These are phyloP conservation scores for Orthosia gracilis DNA, from an alignment of 2,888 invertebrate species.

Conservation along the genomic window DNA sequence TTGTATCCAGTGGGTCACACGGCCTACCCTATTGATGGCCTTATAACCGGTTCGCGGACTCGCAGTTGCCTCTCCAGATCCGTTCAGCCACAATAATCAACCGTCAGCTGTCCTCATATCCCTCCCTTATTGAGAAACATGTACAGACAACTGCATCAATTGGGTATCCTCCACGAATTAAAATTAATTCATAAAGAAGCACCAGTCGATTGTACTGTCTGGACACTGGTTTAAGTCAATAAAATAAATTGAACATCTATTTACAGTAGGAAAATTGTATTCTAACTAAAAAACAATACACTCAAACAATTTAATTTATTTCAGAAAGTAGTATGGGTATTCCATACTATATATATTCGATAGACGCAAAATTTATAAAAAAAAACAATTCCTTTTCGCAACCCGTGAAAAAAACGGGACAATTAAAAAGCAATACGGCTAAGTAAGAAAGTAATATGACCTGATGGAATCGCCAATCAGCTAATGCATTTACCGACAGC, in stretches of 20 bases:
- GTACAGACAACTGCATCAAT: too few species aligned
- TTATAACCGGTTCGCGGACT: too few species aligned
- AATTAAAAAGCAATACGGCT: slow-evolving; percentile 65
- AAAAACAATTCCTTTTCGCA: slow-evolving; percentile 44
- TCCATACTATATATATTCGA: not conserved
- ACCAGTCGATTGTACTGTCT: too few species aligned
- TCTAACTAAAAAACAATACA: not conserved
- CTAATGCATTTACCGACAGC: slow-evolving; percentile 65
- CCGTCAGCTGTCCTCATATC: too few species aligned
- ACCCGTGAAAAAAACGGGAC: slow-evolving; percentile 38
- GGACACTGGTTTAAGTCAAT: not conserved
- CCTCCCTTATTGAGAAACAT: too few species aligned
- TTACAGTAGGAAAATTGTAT: not conserved
- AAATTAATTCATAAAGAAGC: too few species aligned
- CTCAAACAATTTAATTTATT: not conserved
- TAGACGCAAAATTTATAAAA: slow-evolving; percentile 17
- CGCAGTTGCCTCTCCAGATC: too few species aligned
- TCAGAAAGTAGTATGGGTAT: not conserved
- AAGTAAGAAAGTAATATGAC: slow-evolving; percentile 63
- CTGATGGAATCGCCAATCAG: slow-evolving; percentile 64
- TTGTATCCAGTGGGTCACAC: too few species aligned
- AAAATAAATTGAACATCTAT: not conserved
- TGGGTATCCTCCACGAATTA: too few species aligned
- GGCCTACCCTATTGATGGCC: too few species aligned
- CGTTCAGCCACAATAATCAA: too few species aligned